Conservation (phyloP, 1,140 invertebrate species). For the Venturia canescens region DNA sequence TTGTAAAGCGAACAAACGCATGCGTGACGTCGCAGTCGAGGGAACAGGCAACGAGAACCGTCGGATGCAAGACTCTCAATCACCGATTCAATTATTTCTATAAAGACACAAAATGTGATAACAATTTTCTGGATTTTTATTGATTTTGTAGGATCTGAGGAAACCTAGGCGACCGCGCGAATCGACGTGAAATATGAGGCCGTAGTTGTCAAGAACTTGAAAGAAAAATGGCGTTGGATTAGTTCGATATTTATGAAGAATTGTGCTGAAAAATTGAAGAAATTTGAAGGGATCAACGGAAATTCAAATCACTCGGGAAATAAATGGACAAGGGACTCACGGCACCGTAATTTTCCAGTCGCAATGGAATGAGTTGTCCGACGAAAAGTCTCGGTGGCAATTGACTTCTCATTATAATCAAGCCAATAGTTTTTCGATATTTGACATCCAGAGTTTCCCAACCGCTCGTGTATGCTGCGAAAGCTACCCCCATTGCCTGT, state of each 20-base stretch:
- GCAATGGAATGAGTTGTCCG: constrained; percentile 42
- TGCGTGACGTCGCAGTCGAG: constrained; percentile 1
- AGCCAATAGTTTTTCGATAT: constrained; percentile 37
- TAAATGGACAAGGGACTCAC: constrained; percentile 22
- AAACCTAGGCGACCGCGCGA: constrained; percentile 39
- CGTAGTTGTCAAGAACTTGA: constrained; percentile 48
- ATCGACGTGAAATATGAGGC: constrained; percentile 48
- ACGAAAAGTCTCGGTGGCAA: constrained; percentile 33
- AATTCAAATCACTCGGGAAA: constrained; percentile 12
- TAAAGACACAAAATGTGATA: constrained; percentile 15
- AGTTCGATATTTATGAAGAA: background rate
- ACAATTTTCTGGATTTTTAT: background rate
- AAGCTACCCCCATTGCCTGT: constrained; percentile 34
- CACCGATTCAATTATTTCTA: constrained; percentile 22
- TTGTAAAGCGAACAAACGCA: no score
- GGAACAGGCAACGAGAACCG: background rate
- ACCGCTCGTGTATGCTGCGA: constrained; percentile 39
- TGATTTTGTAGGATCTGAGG: background rate
- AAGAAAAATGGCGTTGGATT: background rate
- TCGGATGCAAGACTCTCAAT: background rate
- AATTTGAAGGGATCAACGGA: background rate
- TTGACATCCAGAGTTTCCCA: constrained; percentile 39
- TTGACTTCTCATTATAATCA: constrained; percentile 45
- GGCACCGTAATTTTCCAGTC: constrained; percentile 42
- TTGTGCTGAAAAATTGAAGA: background rate